Conservation (phyloP, 2,797 vertebrate genomes). For the Arctocebus calabarensis region DNA sequence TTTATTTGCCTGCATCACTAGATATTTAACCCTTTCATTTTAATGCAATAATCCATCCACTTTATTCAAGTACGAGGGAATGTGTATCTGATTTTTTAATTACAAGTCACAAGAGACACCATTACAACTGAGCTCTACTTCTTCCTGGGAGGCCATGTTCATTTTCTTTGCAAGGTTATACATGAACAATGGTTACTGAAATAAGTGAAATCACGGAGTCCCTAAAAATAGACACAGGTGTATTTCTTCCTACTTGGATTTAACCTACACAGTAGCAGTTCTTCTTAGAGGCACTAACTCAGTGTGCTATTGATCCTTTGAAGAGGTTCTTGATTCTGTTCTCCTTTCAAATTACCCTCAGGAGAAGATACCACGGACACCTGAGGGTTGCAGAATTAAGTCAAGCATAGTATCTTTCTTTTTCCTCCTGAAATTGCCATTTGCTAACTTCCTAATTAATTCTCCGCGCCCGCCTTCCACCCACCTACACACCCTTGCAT, state of each 20-base stretch:
- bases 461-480: constrained; percentile 65
- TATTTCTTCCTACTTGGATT: constrained; percentile 52
- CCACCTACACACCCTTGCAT: constrained; percentile 72
- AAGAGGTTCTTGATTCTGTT: constrained; percentile 27
- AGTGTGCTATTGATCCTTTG: not conserved
- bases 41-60: constrained; percentile 41
- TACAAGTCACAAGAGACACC: constrained; percentile 35
- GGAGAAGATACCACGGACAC: constrained; percentile 53
- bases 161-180: constrained; percentile 56
- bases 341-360: constrained; percentile 32
- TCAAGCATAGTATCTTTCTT: constrained; percentile 67
- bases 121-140: constrained; percentile 25
- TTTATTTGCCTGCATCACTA: constrained; percentile 60
- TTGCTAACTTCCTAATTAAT: constrained; percentile 76
- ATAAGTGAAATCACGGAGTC: constrained; percentile 55
- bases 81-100: constrained; percentile 53
- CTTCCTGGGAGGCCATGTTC: constrained; percentile 49
- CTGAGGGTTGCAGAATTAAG: constrained; percentile 63
- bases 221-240: constrained; percentile 70
- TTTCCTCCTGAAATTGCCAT: constrained; percentile 62
- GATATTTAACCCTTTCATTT: constrained; percentile 62
- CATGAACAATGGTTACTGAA: constrained; percentile 68
- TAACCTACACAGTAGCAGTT: not conserved
- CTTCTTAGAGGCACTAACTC: constrained; percentile 9
- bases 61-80: not conserved